These are phyloP conservation scores for Echinarachnius parma DNA, from an alignment of 53 echinoderm and acorn worm genomes.

Conservation along the genomic window DNA sequence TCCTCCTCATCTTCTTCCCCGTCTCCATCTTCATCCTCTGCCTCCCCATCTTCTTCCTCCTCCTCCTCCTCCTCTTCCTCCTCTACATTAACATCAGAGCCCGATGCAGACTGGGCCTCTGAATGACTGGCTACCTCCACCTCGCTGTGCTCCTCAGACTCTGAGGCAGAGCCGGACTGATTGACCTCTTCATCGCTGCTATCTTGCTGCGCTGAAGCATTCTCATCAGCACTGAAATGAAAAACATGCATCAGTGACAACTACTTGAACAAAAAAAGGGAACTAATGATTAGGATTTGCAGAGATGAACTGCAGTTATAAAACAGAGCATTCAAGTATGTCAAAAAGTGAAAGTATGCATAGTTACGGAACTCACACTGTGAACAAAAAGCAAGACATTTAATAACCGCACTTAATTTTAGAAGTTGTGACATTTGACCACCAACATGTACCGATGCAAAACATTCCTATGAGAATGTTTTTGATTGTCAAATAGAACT, in stretches of 20 bases:
- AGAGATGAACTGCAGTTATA: too few species aligned
- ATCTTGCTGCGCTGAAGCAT: conserved; percentile 52
- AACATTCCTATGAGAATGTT: too few species aligned
- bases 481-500: too few species aligned
- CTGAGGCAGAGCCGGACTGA: conserved; percentile 45
- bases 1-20: conserved; percentile 57
- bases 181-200: conserved; percentile 56
- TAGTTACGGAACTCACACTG: too few species aligned
- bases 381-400: too few species aligned
- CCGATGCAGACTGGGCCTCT: conserved; percentile 54
- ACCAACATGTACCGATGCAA: too few species aligned
- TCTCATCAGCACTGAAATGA: conserved; percentile 56
- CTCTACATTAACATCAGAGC: conserved; percentile 61
- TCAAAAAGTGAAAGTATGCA: too few species aligned
- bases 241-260: neutral
- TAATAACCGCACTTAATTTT: too few species aligned
- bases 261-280: neutral
- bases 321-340: too few species aligned
- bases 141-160: conserved; percentile 60
- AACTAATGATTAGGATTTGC: too few species aligned
- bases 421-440: too few species aligned
- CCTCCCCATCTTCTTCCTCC: conserved; percentile 52
- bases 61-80: conserved; percentile 61
- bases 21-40: conserved; percentile 59
- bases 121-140: conserved; percentile 59